Base-by-base conservation (phyloP, 2,113 vertebrate species). In the Pterocles burchelli region DNA sequence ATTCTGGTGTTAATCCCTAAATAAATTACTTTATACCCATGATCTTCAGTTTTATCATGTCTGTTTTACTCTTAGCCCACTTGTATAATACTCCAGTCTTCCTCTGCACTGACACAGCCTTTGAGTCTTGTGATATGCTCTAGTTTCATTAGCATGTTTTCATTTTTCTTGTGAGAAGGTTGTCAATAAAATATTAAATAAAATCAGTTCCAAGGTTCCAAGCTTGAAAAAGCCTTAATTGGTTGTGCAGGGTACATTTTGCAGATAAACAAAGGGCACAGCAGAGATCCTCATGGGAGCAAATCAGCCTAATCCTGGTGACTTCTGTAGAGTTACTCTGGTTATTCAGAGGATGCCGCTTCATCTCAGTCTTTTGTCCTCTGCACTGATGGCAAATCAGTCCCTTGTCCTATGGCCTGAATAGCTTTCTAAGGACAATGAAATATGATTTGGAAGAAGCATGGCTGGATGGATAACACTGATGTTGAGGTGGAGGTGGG, bases 121-220 rank as follows among this genome's bases (percentile, higher is more conserved):
- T 95, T 94, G 75, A 86, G 46, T 95, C 71, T 85, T 73, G 46
- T 77, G 63, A 82, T 76, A 58, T 46, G 19, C 71, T 90, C 46
- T 77, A 19, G 58, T 94, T 93, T 94, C 82, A 77, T 92, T 80
- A 92, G 51, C 67, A 58, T 76, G 78, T 93, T 97, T 96, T 90
- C 28, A 80, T 93, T 93, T 93, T 95, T 93, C 79, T 74, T 77
- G 51, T 92, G 72, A 83, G 88, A 95, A 88, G 63, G 22, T 70
- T 8, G 4, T 70, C 95, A 88, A 90, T 92, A 75, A 62, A 94
- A 90, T 94, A 88, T 92, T 85, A 92, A 97, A 88, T 91, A 93
- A 95, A 79, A 93, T 88, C 71, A 36, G 45, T 93, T 95, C 41
- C 85, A 89, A 94, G 85, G 82, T 80, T 51, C 75, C 72, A 93